phyloP scores from a whole-genome alignment of 2,888 invertebrate genomes.

The Idaea aversata region DNA sequence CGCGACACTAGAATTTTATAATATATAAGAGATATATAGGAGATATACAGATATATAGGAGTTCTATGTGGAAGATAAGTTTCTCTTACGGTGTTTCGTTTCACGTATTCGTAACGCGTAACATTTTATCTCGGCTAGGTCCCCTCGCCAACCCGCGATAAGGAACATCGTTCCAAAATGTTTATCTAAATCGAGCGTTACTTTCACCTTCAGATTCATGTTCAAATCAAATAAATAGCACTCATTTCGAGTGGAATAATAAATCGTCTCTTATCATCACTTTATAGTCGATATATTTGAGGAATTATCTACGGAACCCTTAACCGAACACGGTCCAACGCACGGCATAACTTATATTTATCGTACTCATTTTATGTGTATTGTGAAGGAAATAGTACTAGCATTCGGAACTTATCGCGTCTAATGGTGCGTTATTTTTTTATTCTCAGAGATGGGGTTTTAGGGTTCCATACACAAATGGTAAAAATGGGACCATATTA shows the following conservation, averaged over 20 bases:
- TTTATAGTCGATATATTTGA: not conserved
- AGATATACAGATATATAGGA: no score
- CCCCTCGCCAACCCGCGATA: no score
- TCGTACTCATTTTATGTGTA: conserved; percentile 59
- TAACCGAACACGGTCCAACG: conserved; percentile 26
- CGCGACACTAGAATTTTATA: no score
- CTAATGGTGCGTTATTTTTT: conserved; percentile 62
- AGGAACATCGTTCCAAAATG: not conserved
- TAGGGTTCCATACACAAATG: no score
- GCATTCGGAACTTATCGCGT: conserved; percentile 65
- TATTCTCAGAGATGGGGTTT: conserved; percentile 14
- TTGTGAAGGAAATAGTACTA: conserved; percentile 57
- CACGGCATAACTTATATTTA: conserved; percentile 49
- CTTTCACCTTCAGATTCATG: not conserved
- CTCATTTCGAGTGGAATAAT: not conserved
- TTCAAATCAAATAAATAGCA: not conserved
- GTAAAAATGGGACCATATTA: no score
- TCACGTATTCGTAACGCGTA: no score
- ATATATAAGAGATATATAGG: no score
- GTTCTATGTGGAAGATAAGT: no score
- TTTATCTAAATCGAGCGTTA: not conserved
- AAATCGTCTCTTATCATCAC: not conserved
- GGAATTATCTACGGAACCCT: conserved; percentile 23
- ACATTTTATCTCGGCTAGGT: no score
- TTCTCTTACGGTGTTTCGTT: no score